Conservation (phyloP, 2,797 vertebrate genomes). For the Emys orbicularis region DNA sequence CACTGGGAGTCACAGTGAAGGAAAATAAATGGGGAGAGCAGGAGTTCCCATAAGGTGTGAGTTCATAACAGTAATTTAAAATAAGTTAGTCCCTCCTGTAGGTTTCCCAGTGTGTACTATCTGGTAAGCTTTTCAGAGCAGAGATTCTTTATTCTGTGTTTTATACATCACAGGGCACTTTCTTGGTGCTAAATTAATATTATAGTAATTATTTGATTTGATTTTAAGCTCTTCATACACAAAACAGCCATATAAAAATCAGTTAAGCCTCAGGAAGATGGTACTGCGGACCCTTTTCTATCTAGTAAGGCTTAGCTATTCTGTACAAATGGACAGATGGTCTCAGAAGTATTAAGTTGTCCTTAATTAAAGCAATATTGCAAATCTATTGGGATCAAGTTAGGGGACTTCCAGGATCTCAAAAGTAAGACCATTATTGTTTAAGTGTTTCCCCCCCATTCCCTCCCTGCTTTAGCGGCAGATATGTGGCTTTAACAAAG, state of each 20-base stretch:
- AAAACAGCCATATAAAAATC: background rate
- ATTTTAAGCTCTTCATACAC: background rate
- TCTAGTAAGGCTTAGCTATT: background rate
- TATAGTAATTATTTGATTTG: background rate
- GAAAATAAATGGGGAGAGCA: background rate
- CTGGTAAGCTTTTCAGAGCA: background rate
- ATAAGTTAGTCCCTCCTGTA: background rate
- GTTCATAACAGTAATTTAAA: background rate
- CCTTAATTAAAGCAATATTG: background rate
- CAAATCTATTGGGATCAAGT: background rate
- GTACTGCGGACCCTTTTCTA: background rate
- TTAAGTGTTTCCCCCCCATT: accelerated
- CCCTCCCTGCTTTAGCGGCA: background rate
- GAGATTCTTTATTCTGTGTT: background rate
- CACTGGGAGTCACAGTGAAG: no score
- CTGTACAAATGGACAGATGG: background rate
- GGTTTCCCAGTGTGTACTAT: background rate
- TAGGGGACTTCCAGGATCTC: background rate
- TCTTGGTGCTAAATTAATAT: background rate
- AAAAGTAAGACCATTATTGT: background rate
- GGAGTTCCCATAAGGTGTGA: background rate
- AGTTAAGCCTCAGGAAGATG: background rate
- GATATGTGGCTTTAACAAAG: background rate
- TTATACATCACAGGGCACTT: background rate
- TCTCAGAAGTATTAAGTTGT: background rate